Conservation (phyloP, 2,113 vertebrate species). For the Grammomys dolichurus region DNA sequence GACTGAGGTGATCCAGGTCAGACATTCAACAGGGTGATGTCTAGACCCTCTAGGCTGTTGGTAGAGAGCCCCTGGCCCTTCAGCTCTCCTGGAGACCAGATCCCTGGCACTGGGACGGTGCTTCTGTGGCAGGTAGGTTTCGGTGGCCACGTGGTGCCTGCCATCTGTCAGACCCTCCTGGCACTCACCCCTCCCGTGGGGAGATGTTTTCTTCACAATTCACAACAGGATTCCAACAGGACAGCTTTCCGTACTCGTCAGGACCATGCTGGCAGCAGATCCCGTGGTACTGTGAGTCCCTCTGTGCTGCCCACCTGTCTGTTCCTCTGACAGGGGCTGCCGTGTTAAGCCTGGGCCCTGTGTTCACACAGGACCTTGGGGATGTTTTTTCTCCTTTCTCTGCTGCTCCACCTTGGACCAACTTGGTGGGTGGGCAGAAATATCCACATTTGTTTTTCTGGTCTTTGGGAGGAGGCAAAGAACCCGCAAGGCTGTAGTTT, state of each 20-base stretch:
- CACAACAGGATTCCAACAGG: background rate
- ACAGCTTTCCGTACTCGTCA: background rate
- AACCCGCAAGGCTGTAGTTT: background rate
- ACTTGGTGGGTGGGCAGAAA: background rate
- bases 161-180: background rate
- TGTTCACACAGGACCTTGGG: background rate
- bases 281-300: conserved; percentile 34
- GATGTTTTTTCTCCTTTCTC: background rate
- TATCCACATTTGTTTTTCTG: background rate
- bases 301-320: background rate
- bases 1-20: background rate
- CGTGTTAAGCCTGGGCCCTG: background rate
- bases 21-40: background rate
- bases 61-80: background rate
- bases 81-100: background rate
- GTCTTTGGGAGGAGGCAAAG: background rate
- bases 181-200: background rate
- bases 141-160: background rate
- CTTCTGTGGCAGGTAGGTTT: background rate
- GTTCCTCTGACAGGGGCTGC: background rate
- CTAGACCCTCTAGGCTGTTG: background rate
- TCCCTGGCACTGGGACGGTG: background rate
- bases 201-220: conserved; percentile 45
- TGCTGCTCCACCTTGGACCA: background rate
- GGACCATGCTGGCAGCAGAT: background rate